These are phyloP conservation scores for Astyanax mexicanus DNA, from an alignment of 2,797 vertebrate genomes.

Conservation along the genomic window DNA sequence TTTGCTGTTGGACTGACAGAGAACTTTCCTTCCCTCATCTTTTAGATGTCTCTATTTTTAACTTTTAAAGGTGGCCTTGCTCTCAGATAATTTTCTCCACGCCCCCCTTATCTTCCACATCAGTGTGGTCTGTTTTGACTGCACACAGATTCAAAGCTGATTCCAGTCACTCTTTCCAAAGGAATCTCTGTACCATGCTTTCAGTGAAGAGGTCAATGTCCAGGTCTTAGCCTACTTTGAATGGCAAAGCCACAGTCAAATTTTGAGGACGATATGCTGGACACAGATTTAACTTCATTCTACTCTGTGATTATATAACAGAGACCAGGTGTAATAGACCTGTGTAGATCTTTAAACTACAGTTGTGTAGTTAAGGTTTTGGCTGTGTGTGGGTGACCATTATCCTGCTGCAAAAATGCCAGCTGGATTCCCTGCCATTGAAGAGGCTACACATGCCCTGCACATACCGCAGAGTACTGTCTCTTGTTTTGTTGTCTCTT, in stretches of 20 bases:
- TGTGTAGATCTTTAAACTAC: background rate
- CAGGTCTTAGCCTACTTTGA: background rate
- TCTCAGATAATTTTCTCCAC: background rate
- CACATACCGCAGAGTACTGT: too few species aligned
- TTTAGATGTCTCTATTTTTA: background rate
- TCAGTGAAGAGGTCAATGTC: background rate
- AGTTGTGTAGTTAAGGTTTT: too few species aligned
- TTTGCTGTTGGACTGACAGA: background rate
- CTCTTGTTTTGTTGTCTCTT: too few species aligned
- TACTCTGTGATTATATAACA: background rate
- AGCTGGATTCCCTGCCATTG: too few species aligned
- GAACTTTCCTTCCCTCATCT: background rate
- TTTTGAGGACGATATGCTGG: background rate
- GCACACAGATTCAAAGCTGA: background rate
- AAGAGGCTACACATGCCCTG: too few species aligned
- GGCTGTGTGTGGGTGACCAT: too few species aligned
- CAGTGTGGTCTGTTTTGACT: background rate
- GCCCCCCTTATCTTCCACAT: background rate
- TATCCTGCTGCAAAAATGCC: too few species aligned
- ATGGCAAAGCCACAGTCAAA: slow-evolving; percentile 7
- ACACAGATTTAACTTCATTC: background rate
- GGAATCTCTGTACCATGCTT: background rate
- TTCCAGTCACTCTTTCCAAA: background rate
- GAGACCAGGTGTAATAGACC: background rate
- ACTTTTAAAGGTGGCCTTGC: background rate